Conservation (phyloP, 2,888 invertebrate genomes). For the Schizotus pectinicornis region DNA sequence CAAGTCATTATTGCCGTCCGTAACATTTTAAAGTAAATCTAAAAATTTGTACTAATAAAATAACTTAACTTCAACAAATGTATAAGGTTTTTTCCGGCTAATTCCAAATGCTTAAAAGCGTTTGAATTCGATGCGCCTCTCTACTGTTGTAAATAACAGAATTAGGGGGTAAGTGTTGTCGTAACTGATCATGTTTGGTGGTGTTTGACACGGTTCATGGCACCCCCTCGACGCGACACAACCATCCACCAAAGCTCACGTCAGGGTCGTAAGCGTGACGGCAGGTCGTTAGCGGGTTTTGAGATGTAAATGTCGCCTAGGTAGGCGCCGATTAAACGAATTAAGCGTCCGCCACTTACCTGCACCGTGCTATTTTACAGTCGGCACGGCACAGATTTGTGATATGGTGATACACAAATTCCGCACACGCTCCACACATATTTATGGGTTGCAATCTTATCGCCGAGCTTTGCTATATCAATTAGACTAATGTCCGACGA, state of each 20-base stretch:
- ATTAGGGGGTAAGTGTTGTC: too few species aligned
- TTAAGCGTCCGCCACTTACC: constrained; percentile 31
- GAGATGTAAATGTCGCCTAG: constrained; percentile 37
- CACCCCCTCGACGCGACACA: constrained; percentile 9
- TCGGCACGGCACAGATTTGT: constrained; percentile 32
- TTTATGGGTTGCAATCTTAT: constrained; percentile 21
- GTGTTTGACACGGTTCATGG: constrained; percentile 13
- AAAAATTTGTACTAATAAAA: too few species aligned
- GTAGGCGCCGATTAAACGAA: constrained; percentile 37
- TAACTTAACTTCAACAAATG: too few species aligned
- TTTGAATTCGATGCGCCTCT: background rate
- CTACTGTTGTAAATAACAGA: too few species aligned
- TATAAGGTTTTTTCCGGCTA: too few species aligned
- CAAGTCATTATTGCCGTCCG: too few species aligned
- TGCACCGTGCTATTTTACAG: constrained; percentile 28
- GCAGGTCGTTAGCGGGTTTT: constrained; percentile 33
- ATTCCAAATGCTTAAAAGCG: background rate
- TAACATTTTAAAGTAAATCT: too few species aligned
- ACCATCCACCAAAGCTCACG: constrained; percentile 15
- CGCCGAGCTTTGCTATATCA: constrained; percentile 19
- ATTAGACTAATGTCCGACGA: constrained; percentile 20
- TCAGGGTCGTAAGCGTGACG: constrained; percentile 31
- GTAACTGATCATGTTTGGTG: background rate
- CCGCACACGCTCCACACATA: constrained; percentile 24
- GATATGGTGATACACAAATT: constrained; percentile 34